phyloP scores from a whole-genome alignment of 1,140 invertebrate species.

The Drosophila insularis region DNA sequence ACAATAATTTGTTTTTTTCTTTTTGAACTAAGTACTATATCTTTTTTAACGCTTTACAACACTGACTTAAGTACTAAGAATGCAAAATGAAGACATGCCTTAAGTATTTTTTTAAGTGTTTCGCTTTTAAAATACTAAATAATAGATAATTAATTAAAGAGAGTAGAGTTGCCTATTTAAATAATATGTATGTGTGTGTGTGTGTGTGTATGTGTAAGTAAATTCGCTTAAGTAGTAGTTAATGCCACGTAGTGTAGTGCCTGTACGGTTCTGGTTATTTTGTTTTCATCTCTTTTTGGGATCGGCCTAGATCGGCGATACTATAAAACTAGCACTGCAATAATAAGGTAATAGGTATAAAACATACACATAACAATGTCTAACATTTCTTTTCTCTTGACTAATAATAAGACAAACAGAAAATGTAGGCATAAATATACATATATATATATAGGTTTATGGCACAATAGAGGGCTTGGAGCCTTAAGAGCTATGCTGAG shows the following conservation, averaged over 20 bases:
- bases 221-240: slow-evolving; percentile 63
- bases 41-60: slow-evolving; percentile 27
- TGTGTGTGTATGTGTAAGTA: slow-evolving; percentile 44
- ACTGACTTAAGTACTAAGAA: slow-evolving; percentile 31
- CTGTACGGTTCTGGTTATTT: neutral
- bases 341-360: slow-evolving; percentile 36
- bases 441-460: slow-evolving; percentile 27
- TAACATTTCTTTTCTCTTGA: slow-evolving; percentile 12
- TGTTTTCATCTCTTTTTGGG: neutral
- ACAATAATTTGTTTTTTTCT: slow-evolving; percentile 37
- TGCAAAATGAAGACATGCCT: slow-evolving; percentile 40
- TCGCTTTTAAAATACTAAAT: slow-evolving; percentile 68
- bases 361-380: slow-evolving; percentile 21
- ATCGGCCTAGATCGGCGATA: slow-evolving; percentile 61
- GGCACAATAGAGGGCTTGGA: slow-evolving; percentile 47
- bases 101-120: slow-evolving; percentile 33
- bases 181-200: slow-evolving; percentile 5
- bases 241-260: slow-evolving; percentile 35
- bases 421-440: slow-evolving; percentile 17
- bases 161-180: slow-evolving; percentile 55
- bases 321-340: slow-evolving; percentile 74
- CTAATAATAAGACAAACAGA: slow-evolving; percentile 20
- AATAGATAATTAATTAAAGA: slow-evolving; percentile 65
- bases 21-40: slow-evolving; percentile 23
- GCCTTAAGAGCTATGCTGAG: slow-evolving; percentile 60